A percentile compares a stretch with the other conserved stretches of the same genome.
These are phyloP conservation scores for Tipula lateralis DNA, from an alignment of 2,888 invertebrate species.

Conservation along the genomic window DNA sequence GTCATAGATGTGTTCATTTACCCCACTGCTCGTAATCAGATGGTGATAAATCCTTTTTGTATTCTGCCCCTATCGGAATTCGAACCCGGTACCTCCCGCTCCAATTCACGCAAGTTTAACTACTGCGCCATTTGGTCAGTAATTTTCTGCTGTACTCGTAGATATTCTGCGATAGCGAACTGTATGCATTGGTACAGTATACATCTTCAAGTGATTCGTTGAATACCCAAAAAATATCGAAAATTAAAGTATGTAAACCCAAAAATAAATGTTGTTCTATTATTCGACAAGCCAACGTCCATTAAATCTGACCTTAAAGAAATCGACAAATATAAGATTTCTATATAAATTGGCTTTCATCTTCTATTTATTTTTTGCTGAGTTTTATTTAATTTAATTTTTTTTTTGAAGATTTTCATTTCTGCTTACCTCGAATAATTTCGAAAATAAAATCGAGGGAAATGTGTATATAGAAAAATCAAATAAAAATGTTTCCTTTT, in stretches of 20 bases:
- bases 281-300: not conserved
- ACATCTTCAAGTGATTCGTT: not conserved
- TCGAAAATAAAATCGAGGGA: not conserved
- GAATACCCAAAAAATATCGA: not conserved
- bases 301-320: slow-evolving; percentile 2
- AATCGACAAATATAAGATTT: not conserved
- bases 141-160: no score
- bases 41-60: no score
- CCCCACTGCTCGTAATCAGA: no score
- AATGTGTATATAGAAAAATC: not conserved
- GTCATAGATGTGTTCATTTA: no score
- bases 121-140: no score
- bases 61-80: no score
- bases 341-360: not conserved
- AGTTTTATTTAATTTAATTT: not conserved
- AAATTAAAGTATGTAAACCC: not conserved
- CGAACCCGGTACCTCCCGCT: no score
- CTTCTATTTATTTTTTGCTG: not conserved
- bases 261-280: not conserved
- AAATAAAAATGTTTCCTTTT: slow-evolving; percentile 14
- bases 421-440: not conserved
- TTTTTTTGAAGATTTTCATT: not conserved
- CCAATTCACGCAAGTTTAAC: no score
- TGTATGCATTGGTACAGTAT: no score
- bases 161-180: no score